phyloP scores from a whole-genome alignment of 2,113 vertebrate species.

The Grammomys surdaster region DNA sequence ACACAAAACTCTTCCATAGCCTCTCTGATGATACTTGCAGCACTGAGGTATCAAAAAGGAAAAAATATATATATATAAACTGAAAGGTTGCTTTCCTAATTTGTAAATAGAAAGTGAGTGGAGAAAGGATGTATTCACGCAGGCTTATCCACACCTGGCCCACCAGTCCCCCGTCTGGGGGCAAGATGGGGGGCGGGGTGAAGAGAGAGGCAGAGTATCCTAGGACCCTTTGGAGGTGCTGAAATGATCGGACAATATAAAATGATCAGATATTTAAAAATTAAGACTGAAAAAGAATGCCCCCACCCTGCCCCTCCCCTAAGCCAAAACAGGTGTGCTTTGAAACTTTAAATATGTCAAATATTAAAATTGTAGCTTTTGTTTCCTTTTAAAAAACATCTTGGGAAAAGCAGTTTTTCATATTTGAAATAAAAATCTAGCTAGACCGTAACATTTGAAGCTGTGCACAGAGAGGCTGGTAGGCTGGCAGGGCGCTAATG shows the following conservation, averaged over 20 bases:
- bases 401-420: conserved; percentile 87
- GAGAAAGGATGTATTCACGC: conserved; percentile 82
- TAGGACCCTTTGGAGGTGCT: conserved; percentile 82
- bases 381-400: conserved; percentile 82
- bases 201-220: conserved; percentile 76
- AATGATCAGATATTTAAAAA: conserved; percentile 89
- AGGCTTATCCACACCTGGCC: conserved; percentile 71
- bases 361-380: conserved; percentile 89
- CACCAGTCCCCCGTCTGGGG: conserved; percentile 5
- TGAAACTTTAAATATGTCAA: conserved; percentile 90
- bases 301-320: conserved; percentile 66
- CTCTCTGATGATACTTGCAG: conserved; percentile 93
- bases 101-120: conserved; percentile 88
- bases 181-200: not conserved
- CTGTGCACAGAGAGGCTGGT: conserved; percentile 90
- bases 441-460: conserved; percentile 86
- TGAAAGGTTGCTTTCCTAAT: conserved; percentile 90
- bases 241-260: conserved; percentile 92
- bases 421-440: conserved; percentile 85
- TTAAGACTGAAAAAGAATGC: conserved; percentile 83
- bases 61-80: conserved; percentile 83
- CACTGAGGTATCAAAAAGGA: conserved; percentile 97
- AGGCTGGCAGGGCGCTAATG: conserved; percentile 93
- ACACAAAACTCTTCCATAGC: conserved; percentile 90
- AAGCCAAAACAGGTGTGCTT: conserved; percentile 91